Evolutionary conservation across 2,797 vertebrate species (phyloP).

Genomic region (Oreochromis grahami): DNA sequence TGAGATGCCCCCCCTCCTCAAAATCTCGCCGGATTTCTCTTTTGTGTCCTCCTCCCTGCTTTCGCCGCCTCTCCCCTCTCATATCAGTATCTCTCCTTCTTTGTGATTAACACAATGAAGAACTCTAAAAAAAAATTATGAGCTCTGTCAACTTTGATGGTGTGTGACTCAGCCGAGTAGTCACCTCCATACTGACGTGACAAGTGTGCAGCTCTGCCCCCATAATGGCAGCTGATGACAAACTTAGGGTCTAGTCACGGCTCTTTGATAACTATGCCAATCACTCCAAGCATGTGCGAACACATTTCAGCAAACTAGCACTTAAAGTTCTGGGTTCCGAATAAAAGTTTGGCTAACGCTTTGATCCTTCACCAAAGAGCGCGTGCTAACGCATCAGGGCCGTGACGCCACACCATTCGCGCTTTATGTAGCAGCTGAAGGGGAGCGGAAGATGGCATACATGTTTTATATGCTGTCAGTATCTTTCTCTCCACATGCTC

Average conservation of each 20-base stretch:
- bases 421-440: slow-evolving; percentile 3
- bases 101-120: slow-evolving; percentile 22
- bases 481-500: slow-evolving; percentile 31
- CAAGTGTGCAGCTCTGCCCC: slow-evolving; percentile 19
- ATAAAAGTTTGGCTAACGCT: slow-evolving; percentile 33
- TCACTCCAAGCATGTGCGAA: slow-evolving; percentile 30
- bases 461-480: slow-evolving; percentile 30
- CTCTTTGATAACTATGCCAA: slow-evolving; percentile 55
- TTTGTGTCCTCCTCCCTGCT: slow-evolving; percentile 11
- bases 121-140: slow-evolving; percentile 13
- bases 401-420: slow-evolving; percentile 8
- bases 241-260: slow-evolving; percentile 12
- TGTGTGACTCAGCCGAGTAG: slow-evolving; percentile 39
- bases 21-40: slow-evolving; percentile 4
- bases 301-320: slow-evolving; percentile 38
- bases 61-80: neutral
- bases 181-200: slow-evolving; percentile 26
- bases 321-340: slow-evolving; percentile 35
- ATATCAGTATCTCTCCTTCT: slow-evolving; percentile 24
- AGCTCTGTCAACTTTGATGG: slow-evolving; percentile 39
- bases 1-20: slow-evolving; percentile 25
- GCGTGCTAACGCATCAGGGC: slow-evolving; percentile 25
- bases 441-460: neutral
- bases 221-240: slow-evolving; percentile 30
- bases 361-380: slow-evolving; percentile 45